These are phyloP conservation scores for Amphimallon solstitiale DNA, from an alignment of 2,888 invertebrate species.

Conservation along the genomic window DNA sequence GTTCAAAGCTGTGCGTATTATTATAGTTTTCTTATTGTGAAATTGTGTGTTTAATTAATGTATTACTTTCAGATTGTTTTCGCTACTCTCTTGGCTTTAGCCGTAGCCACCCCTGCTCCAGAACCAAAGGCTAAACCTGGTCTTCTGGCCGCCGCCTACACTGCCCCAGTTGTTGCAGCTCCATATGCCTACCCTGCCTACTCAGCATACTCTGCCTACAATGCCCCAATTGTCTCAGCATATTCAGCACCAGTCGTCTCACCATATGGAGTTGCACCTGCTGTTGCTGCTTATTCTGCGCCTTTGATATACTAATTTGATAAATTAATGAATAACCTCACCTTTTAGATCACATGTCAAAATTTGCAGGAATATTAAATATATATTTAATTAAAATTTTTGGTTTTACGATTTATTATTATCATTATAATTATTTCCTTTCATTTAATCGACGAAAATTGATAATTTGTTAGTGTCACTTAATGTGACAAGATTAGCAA, in stretches of 20 bases:
- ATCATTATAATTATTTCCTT: too few relatives aligned
- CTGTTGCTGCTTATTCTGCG: slow-evolving; percentile 12
- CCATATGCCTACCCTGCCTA: slow-evolving; percentile 27
- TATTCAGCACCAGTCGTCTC: slow-evolving; percentile 57
- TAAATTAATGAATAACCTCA: too few relatives aligned
- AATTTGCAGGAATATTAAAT: too few relatives aligned
- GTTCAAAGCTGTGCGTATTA: slow-evolving; percentile 3
- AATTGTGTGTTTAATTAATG: background rate
- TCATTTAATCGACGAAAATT: too few relatives aligned
- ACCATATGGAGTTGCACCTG: slow-evolving; percentile 12
- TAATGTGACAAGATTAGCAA: too few relatives aligned
- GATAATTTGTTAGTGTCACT: too few relatives aligned
- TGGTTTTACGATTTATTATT: too few relatives aligned
- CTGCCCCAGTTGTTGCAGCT: slow-evolving; percentile 15
- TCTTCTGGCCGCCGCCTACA: slow-evolving; percentile 21
- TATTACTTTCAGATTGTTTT: slow-evolving; percentile 46
- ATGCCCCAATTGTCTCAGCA: slow-evolving; percentile 34
- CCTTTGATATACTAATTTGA: background rate
- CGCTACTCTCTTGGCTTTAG: slow-evolving; percentile 47
- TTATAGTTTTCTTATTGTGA: background rate
- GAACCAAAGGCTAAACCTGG: slow-evolving; percentile 32
- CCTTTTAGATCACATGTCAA: too few relatives aligned
- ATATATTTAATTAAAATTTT: too few relatives aligned
- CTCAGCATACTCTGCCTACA: slow-evolving; percentile 23
- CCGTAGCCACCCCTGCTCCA: slow-evolving; percentile 46